Conservation (phyloP, 2,888 invertebrate genomes). For the Calephelis perditalis region DNA sequence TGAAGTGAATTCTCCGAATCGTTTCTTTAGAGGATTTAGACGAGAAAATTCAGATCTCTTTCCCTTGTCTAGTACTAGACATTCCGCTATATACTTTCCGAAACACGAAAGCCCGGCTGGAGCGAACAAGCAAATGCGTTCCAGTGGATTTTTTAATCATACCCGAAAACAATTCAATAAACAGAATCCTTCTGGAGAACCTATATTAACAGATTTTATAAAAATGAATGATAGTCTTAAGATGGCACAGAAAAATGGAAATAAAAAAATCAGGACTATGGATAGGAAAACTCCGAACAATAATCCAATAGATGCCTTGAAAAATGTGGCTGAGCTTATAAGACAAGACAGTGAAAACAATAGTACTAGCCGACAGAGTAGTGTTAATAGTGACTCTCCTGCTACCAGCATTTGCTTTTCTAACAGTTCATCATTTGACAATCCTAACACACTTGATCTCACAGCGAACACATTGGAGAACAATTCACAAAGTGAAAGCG, state of each 20-base stretch:
- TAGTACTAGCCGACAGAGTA: slow-evolving; percentile 60
- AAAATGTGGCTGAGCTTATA: slow-evolving; percentile 62
- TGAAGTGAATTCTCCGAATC: slow-evolving; percentile 83
- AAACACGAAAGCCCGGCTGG: slow-evolving; percentile 71
- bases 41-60: slow-evolving; percentile 92
- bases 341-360: slow-evolving; percentile 59
- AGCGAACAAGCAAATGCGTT: slow-evolving; percentile 74
- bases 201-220: slow-evolving; percentile 83
- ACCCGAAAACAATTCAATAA: slow-evolving; percentile 79
- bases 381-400: slow-evolving; percentile 64
- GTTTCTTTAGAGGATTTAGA: slow-evolving; percentile 87
- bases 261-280: slow-evolving; percentile 46
- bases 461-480: slow-evolving; percentile 56
- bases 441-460: slow-evolving; percentile 57
- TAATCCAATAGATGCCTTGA: slow-evolving; percentile 67
- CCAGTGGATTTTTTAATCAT: slow-evolving; percentile 84
- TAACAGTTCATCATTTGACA: slow-evolving; percentile 54
- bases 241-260: slow-evolving; percentile 61
- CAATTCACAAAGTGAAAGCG: slow-evolving; percentile 36
- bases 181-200: slow-evolving; percentile 77
- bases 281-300: slow-evolving; percentile 46
- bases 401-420: slow-evolving; percentile 61
- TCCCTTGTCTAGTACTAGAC: slow-evolving; percentile 84
- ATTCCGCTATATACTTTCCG: slow-evolving; percentile 83
- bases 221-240: slow-evolving; percentile 75